A percentile compares a stretch with the other conserved stretches of the same genome.
These are phyloP conservation scores for Cephus spinipes DNA, from an alignment of 2,888 invertebrate genomes.

Conservation along the genomic window DNA sequence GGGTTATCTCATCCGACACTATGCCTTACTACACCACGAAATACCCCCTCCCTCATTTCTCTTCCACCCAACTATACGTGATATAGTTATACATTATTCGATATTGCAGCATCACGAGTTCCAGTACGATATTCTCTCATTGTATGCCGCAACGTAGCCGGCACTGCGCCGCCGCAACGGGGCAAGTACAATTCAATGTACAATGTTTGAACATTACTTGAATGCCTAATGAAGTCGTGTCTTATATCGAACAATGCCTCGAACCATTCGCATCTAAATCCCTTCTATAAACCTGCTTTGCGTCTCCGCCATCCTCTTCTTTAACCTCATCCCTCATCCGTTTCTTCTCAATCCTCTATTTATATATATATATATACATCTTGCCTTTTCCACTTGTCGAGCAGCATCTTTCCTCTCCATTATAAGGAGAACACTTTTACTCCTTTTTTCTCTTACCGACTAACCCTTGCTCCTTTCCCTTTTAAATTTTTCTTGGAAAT, in stretches of 20 bases:
- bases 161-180: conserved; percentile 20
- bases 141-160: conserved; percentile 43
- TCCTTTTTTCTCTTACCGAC: neutral
- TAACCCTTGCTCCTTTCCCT: conserved; percentile 19
- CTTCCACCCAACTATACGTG: conserved; percentile 28
- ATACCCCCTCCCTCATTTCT: conserved; percentile 21
- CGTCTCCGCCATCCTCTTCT: conserved; percentile 7
- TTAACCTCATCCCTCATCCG: conserved; percentile 1
- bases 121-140: conserved; percentile 56
- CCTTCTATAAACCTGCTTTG: conserved; percentile 45
- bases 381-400: neutral
- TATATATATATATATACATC: neutral
- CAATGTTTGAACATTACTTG: conserved; percentile 60
- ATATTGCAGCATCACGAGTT: conserved; percentile 60
- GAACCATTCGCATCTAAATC: conserved; percentile 55
- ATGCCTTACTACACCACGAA: conserved; percentile 31
- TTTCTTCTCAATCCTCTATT: neutral
- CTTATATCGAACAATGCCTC: conserved; percentile 60
- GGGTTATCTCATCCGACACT: conserved; percentile 48
- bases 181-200: conserved; percentile 57
- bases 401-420: neutral
- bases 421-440: neutral
- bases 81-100: conserved; percentile 60
- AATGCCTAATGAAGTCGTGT: conserved; percentile 64
- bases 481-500: conserved; percentile 17